These are phyloP conservation scores for Mylabris sibirica DNA, from an alignment of 2,888 invertebrate species.

Conservation along the genomic window DNA sequence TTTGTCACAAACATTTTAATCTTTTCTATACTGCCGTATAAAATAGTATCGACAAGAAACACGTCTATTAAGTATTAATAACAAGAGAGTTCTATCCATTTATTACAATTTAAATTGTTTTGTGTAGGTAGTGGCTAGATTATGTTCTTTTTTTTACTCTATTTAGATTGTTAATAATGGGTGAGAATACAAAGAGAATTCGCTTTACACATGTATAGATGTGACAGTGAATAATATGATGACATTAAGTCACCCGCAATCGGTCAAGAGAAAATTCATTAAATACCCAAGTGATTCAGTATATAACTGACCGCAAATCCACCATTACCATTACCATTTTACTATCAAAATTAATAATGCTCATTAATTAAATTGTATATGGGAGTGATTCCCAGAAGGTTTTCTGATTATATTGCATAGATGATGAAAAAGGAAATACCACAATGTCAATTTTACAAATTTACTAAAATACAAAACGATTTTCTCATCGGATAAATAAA, in stretches of 20 bases:
- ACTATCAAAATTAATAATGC: conserved; percentile 37
- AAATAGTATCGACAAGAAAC: conserved; percentile 9
- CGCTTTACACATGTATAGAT: conserved; percentile 15
- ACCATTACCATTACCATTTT: conserved; percentile 24
- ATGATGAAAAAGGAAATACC: conserved; percentile 28
- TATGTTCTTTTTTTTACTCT: not conserved
- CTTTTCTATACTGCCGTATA: conserved; percentile 35
- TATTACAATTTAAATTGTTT: not conserved
- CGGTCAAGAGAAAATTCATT: conserved; percentile 21
- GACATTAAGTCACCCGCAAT: conserved; percentile 30
- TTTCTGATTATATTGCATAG: not conserved
- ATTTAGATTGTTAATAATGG: not conserved
- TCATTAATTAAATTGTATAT: conserved; percentile 34
- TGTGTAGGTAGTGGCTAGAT: not conserved
- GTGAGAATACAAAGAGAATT: conserved; percentile 17
- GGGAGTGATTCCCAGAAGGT: conserved; percentile 25
- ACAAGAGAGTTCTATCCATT: not conserved
- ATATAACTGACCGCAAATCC: conserved; percentile 35
- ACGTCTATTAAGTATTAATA: conserved; percentile 1
- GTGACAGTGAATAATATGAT: conserved; percentile 28
- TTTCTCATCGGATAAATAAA: conserved; percentile 23
- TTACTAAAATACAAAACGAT: not conserved
- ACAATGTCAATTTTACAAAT: not conserved
- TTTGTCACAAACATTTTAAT: conserved; percentile 48
- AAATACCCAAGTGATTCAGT: conserved; percentile 37